A percentile compares a stretch with the other conserved stretches of the same genome.
These are phyloP conservation scores for Macropis europaea DNA, from an alignment of 2,888 invertebrate genomes.

Conservation along the genomic window DNA sequence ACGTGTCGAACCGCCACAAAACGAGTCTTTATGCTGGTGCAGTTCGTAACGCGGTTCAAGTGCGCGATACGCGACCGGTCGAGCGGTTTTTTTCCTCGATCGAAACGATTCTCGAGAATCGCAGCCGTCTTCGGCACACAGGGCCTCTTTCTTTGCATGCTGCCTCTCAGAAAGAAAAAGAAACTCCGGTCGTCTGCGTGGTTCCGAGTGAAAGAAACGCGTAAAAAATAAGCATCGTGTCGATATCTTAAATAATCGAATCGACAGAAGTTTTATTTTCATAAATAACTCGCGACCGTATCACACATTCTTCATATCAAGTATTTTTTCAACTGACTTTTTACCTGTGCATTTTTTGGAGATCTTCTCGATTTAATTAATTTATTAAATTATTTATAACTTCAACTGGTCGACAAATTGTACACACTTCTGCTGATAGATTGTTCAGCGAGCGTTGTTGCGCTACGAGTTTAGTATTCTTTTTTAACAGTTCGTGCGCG, in stretches of 20 bases:
- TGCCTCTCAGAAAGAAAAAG: neutral
- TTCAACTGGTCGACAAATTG: too few relatives aligned
- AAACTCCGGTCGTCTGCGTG: slow-evolving; percentile 7
- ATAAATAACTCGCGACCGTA: slow-evolving; percentile 12
- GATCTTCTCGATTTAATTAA: too few relatives aligned
- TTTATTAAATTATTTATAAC: too few relatives aligned
- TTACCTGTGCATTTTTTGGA: too few relatives aligned
- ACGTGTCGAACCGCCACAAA: slow-evolving; percentile 41
- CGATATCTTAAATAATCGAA: slow-evolving; percentile 24
- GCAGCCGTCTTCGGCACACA: slow-evolving; percentile 1
- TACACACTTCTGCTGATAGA: too few relatives aligned
- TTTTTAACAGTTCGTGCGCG: too few relatives aligned
- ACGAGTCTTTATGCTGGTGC: slow-evolving; percentile 48
- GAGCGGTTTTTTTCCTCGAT: slow-evolving; percentile 8
- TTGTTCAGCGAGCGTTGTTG: too few relatives aligned
- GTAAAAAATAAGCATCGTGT: neutral
- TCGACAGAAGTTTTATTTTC: slow-evolving; percentile 3
- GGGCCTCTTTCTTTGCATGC: slow-evolving; percentile 11
- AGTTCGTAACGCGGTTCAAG: slow-evolving; percentile 12
- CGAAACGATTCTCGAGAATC: neutral
- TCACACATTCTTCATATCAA: too few relatives aligned
- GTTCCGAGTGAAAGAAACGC: neutral
- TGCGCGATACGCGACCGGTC: neutral
- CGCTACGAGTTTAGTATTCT: too few relatives aligned
- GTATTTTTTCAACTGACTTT: too few relatives aligned